Conservation (phyloP, 2,113 vertebrate species). For the Callipepla squamata region DNA sequence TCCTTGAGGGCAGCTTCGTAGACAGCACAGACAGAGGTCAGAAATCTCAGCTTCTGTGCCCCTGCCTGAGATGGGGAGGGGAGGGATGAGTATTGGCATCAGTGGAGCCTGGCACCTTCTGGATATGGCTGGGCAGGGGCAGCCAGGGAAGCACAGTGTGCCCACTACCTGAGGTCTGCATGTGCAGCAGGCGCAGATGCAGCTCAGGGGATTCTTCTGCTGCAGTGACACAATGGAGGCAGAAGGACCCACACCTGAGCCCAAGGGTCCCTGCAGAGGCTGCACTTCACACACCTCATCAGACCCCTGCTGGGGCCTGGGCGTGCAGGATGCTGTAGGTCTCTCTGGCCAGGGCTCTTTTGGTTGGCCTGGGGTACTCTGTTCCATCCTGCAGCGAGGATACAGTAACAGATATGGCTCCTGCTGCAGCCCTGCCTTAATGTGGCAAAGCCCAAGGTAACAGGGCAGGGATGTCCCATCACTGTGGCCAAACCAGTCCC, state of each 20-base stretch:
- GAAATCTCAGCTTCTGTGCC: neutral
- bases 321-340: neutral
- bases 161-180: neutral
- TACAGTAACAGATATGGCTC: neutral
- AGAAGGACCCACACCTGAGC: neutral
- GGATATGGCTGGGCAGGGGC: neutral
- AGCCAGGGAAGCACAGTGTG: neutral
- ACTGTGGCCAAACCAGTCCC: neutral
- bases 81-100: neutral
- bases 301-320: neutral
- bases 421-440: neutral
- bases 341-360: neutral
- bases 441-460: neutral
- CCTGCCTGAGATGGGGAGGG: neutral
- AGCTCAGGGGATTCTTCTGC: neutral
- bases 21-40: neutral
- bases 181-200: neutral
- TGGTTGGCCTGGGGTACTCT: neutral
- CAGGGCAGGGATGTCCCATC: neutral
- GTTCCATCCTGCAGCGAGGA: neutral
- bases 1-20: neutral
- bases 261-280: neutral
- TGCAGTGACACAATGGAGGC: neutral
- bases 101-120: neutral
- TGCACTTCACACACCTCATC: neutral